Percentiles rank a stretch among this genome's conserved stretches.
phyloP scores from a whole-genome alignment of 2,113 vertebrate genomes.

The Solenodon paradoxus region DNA sequence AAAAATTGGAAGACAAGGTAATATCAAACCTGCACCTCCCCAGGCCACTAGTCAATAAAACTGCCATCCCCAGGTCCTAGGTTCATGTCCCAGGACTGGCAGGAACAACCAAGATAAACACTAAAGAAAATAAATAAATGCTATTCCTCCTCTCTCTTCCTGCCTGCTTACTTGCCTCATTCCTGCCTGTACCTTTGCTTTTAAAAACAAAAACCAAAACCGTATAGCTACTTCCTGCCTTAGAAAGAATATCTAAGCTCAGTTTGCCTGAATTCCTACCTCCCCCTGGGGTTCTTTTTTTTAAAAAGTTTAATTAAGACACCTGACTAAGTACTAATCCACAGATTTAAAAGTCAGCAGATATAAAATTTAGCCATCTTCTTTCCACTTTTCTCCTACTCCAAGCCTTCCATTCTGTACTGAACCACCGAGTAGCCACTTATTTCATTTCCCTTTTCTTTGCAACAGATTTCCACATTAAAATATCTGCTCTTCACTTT shows the following conservation, averaged over 20 bases:
- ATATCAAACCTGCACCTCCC: not conserved
- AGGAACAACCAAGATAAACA: too few relatives aligned
- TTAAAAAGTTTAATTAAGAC: not conserved
- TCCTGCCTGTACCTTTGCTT: too few relatives aligned
- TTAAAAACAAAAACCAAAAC: too few relatives aligned
- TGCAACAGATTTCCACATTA: not conserved
- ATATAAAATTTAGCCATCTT: not conserved
- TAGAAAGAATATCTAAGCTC: not conserved
- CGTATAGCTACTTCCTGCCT: too few relatives aligned
- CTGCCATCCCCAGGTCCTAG: too few relatives aligned
- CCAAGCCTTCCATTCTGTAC: not conserved
- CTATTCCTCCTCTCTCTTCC: too few relatives aligned
- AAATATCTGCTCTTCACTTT: not conserved
- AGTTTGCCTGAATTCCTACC: not conserved
- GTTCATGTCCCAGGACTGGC: too few relatives aligned
- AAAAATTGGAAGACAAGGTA: not conserved
- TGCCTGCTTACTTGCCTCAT: too few relatives aligned
- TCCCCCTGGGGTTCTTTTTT: not conserved
- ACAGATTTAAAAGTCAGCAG: not conserved
- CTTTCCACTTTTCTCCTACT: not conserved
- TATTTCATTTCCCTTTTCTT: not conserved
- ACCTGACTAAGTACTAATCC: not conserved
- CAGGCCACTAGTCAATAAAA: not conserved
- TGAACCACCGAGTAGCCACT: not conserved
- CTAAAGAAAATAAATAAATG: too few relatives aligned